Conservation (phyloP, 2,888 invertebrate species). For the Limnephilus auricula region DNA sequence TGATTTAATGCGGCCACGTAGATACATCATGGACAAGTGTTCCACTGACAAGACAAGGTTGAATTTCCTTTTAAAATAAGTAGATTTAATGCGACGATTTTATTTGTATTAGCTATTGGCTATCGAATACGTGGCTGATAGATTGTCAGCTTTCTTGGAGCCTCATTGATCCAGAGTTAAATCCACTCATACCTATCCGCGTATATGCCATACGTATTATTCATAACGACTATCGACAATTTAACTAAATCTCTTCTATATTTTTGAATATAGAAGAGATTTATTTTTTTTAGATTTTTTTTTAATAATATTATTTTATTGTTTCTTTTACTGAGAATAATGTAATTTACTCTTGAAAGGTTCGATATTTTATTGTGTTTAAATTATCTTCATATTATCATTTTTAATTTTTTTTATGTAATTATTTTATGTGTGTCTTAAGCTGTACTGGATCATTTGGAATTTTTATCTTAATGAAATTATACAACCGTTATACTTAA, state of each 20-base stretch:
- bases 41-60: constrained; percentile 2
- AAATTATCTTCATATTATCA: too few species aligned
- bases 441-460: too few species aligned
- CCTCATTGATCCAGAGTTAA: not conserved
- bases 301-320: too few species aligned
- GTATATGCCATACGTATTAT: not conserved
- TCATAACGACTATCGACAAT: not conserved
- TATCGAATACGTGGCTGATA: not conserved
- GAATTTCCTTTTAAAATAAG: not conserved
- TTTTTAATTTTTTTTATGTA: too few species aligned
- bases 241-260: not conserved
- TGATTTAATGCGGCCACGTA: constrained; percentile 13
- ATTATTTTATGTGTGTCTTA: too few species aligned
- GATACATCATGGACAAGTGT: not conserved
- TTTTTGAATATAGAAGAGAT: too few species aligned
- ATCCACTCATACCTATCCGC: not conserved
- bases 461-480: too few species aligned
- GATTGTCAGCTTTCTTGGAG: not conserved
- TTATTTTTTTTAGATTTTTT: too few species aligned
- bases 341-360: too few species aligned
- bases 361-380: too few species aligned
- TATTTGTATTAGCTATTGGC: not conserved
- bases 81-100: not conserved
- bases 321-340: too few species aligned
- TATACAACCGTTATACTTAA: too few species aligned